Base-by-base conservation (phyloP, 1,140 invertebrate species). In the Papilio glaucus region DNA sequence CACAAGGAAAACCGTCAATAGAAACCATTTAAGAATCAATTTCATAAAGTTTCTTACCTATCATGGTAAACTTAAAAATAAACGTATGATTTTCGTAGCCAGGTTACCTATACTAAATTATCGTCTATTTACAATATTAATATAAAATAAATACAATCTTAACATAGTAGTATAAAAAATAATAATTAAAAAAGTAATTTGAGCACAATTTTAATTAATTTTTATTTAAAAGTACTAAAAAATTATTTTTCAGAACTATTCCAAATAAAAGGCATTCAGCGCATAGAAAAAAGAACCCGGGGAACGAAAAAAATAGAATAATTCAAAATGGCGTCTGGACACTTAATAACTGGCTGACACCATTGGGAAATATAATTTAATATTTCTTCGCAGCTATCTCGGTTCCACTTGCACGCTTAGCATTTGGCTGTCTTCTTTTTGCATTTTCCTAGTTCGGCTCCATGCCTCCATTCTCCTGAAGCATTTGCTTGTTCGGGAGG, bases 341-440 rank as follows among this genome's bases (percentile, higher is more conserved):
- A 93, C 91, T 93, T 93, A 93, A 93, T 93, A 93, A 93, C 93
- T 91, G 91, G 88, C 93, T 93, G 93, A 93, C 93, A 93, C 91
- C 93, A 92, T 92, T 91, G 91, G 91, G 91, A 93, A 93, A 93
- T 93, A 93, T 93, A 93, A 93, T 93, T 93, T 93, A 93, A 93
- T 93, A 93, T 93, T 91, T 93, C 88, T 91, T 72, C 78, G 67
- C 71, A 63, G 73, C 84, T 70, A 72, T 90, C 85, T 79, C 75
- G 74, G 75, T 93, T 77, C 72, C 73, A 70, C 82, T 38, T 71
- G 21, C 37, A 53, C 26, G 41, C 45, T 57, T 63, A 67, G 62
- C 15, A 65, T 80, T 75, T 53, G 67, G 72, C 41, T 78, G 57
- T 88, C 85, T 74, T 74, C 81, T 49, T 88, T 85, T 77, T 42